Base-by-base conservation (phyloP, 2,888 invertebrate species). In the Harpalus rufipes region DNA sequence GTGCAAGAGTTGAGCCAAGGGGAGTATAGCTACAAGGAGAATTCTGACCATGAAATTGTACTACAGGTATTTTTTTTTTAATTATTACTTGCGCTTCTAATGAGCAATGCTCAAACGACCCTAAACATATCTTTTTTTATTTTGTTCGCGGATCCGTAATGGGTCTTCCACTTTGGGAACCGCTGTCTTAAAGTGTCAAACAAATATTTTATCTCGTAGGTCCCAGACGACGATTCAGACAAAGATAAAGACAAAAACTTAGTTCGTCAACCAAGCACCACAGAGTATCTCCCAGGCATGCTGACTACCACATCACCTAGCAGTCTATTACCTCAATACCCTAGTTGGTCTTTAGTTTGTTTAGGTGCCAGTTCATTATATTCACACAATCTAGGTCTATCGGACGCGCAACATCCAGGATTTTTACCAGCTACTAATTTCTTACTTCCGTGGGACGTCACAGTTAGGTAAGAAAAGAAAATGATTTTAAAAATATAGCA, bases 261-360 rank as follows among this genome's bases (percentile, higher is more conserved):
- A 25, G 92, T 93, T 21, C 92, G 95, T 0, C 95, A 95, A 89
- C 95, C 96, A 0, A 96, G 96, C 0, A 97, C 97, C 0, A 97
- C 96, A 0, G 97, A 98, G 91, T 98, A 97, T 92, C 92, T 98
- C 44, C 96, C 97, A 0, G 97, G 97, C 81, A 97, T 99, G 97
- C 92, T 98, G 80, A 97, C 98, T 89, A 93, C 94, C 0, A 94
- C 92, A 87, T 96, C 96, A 81, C 96, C 97, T 0, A 91, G 93
- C 0, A 94, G 95, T 0, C 92, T 97, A 58, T 92, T 98, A 86
- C 98, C 99, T 0, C 94, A 95, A 86, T 98, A 96, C 92, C 95
- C 97, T 0, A 97, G 97, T 87, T 99, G 98, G 98, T 95, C 97
- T 7, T 92, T 99, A 80, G 94, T 97, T 51, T 97, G 97, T 89